A percentile compares a stretch with the other conserved stretches of the same genome.
phyloP scores from a whole-genome alignment of 2,113 vertebrate species.

The Corydoras maculifer region DNA sequence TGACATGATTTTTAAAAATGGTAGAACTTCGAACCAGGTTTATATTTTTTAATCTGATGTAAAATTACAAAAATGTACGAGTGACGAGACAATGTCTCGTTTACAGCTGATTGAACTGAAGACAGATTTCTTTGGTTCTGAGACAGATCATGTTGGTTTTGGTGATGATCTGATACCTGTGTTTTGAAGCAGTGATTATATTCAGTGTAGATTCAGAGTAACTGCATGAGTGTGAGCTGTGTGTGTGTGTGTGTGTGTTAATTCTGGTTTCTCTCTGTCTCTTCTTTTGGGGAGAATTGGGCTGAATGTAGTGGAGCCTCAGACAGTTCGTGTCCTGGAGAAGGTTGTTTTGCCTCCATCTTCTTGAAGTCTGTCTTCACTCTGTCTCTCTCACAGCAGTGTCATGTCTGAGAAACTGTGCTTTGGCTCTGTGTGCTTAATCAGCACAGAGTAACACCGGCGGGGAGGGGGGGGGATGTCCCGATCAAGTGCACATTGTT shows the following conservation, averaged over 20 bases:
- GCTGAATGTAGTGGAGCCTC: conserved; percentile 49
- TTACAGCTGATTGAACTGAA: no score
- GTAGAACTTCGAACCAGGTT: no score
- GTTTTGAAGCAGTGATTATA: conserved; percentile 1
- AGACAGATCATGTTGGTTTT: no score
- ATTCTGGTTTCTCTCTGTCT: conserved; percentile 35
- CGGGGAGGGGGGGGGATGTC: conserved; percentile 48
- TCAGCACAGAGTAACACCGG: conserved; percentile 44
- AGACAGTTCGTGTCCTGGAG: conserved; percentile 20
- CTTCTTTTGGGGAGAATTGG: conserved; percentile 40
- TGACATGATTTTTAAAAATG: no score
- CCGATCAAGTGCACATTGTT: no score
- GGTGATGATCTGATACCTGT: background rate
- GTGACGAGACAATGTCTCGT: no score
- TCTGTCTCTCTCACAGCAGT: conserved; percentile 11
- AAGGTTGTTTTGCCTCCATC: conserved; percentile 27
- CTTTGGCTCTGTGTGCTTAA: conserved; percentile 44
- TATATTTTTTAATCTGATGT: no score
- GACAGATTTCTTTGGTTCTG: no score
- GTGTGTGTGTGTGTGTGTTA: conserved; percentile 33
- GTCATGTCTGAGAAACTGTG: conserved; percentile 37
- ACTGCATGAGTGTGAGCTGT: conserved; percentile 1
- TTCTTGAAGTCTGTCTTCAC: background rate
- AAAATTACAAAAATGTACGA: no score
- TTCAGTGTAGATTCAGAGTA: conserved; percentile 14